Conservation (phyloP, 2,888 invertebrate species). For the Drosophila limbata region DNA sequence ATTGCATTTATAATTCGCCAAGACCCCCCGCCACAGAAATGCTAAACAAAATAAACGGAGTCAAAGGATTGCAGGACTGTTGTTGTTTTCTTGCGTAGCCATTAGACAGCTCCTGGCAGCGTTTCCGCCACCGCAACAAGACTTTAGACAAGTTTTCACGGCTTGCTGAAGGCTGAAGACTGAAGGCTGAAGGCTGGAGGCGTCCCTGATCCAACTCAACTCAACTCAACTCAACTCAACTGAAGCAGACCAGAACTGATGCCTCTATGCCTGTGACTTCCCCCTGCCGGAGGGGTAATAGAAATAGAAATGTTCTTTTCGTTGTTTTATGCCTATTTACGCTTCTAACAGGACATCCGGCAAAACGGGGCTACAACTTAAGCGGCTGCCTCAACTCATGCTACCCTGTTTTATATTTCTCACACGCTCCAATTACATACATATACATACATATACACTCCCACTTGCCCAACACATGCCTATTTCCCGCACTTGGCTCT, state of each 20-base stretch:
- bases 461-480: not conserved
- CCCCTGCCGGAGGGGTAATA: slow-evolving; percentile 58
- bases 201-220: slow-evolving; percentile 33
- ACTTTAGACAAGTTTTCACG: slow-evolving; percentile 78
- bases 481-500: slow-evolving; percentile 19
- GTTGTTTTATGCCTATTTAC: slow-evolving; percentile 82
- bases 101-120: slow-evolving; percentile 76
- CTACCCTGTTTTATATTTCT: slow-evolving; percentile 79
- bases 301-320: slow-evolving; percentile 80
- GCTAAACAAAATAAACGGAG: slow-evolving; percentile 22
- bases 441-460: slow-evolving; percentile 25
- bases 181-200: slow-evolving; percentile 45
- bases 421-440: slow-evolving; percentile 84
- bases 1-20: slow-evolving; percentile 63
- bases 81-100: slow-evolving; percentile 62
- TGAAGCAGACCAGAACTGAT: slow-evolving; percentile 16
- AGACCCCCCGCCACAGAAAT: slow-evolving; percentile 3
- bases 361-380: slow-evolving; percentile 70
- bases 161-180: slow-evolving; percentile 50
- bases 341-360: slow-evolving; percentile 80
- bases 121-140: slow-evolving; percentile 68
- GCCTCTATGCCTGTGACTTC: slow-evolving; percentile 3
- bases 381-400: slow-evolving; percentile 53
- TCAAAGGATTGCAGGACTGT: slow-evolving; percentile 57
- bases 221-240: not conserved